Conservation (phyloP, 2,113 vertebrate genomes). For the Centropristis striata region DNA sequence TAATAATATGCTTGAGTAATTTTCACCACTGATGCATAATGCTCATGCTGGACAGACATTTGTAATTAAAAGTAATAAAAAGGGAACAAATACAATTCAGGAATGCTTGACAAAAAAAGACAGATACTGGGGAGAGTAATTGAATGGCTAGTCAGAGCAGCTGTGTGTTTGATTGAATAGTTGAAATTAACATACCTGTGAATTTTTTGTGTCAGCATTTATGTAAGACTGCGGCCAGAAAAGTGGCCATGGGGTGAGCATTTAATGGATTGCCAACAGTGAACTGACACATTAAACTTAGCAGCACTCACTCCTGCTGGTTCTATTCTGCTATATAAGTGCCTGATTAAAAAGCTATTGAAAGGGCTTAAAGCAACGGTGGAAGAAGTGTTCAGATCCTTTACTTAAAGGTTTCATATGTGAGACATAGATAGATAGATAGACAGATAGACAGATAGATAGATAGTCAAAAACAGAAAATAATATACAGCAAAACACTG, state of each 20-base stretch:
- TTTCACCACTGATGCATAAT: background rate
- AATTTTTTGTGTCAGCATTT: background rate
- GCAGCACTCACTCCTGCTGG: conserved; percentile 40
- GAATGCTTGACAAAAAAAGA: background rate
- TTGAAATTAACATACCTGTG: conserved; percentile 25
- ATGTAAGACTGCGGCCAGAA: conserved; percentile 15
- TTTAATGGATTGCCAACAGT: conserved; percentile 37
- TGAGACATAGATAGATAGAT: no score
- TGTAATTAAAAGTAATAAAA: background rate
- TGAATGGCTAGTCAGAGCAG: background rate
- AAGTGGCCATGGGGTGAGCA: conserved; percentile 9
- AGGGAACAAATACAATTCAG: background rate
- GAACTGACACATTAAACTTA: conserved; percentile 39
- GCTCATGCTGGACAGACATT: background rate
- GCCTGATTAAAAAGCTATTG: background rate
- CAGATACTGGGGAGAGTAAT: conserved; percentile 4
- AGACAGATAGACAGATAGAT: no score
- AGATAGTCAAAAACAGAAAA: no score
- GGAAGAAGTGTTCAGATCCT: background rate
- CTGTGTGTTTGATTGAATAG: conserved; percentile 17
- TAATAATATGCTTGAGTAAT: background rate
- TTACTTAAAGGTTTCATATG: no score
- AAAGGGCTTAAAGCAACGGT: background rate
- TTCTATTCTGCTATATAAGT: conserved; percentile 3
- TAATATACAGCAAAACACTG: no score